A percentile compares a stretch with the other conserved stretches of the same genome.
Conservation (phyloP, 2,888 invertebrate genomes). For the Diarsia rubi region DNA sequence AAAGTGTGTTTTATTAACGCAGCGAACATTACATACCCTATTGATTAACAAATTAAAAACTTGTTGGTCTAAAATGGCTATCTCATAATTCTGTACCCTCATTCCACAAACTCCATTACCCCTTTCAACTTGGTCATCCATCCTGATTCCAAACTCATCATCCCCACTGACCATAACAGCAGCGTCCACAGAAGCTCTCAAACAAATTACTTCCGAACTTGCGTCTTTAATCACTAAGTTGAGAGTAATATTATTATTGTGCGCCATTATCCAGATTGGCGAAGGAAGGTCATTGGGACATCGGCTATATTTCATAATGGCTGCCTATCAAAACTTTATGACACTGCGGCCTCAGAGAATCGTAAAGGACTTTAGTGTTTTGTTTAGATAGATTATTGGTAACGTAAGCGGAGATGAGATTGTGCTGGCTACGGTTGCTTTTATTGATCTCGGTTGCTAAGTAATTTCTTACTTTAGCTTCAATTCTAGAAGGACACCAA, state of each 20-base stretch:
- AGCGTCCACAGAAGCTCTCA: slow-evolving; percentile 56
- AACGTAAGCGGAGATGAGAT: slow-evolving; percentile 33
- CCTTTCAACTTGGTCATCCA: slow-evolving; percentile 7
- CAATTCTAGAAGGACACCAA: not conserved
- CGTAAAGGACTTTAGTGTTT: slow-evolving; percentile 80
- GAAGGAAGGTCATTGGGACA: slow-evolving; percentile 66
- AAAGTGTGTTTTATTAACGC: too few relatives aligned
- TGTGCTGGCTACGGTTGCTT: slow-evolving; percentile 13
- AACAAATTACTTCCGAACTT: slow-evolving; percentile 66
- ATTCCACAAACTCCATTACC: not conserved
- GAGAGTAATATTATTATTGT: slow-evolving; percentile 67
- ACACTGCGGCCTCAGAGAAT: slow-evolving; percentile 72
- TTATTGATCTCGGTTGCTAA: not conserved
- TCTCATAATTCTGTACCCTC: not conserved
- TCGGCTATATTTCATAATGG: slow-evolving; percentile 74
- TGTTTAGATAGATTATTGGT: slow-evolving; percentile 70
- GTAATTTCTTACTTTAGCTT: not conserved
- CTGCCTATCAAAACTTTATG: slow-evolving; percentile 82
- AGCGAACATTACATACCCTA: too few relatives aligned
- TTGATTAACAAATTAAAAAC: too few relatives aligned
- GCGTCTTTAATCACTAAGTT: slow-evolving; percentile 64
- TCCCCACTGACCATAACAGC: slow-evolving; percentile 45
- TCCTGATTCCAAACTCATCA: slow-evolving; percentile 29
- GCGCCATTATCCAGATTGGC: slow-evolving; percentile 70
- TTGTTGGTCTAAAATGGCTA: not conserved